Evolutionary conservation across 2,797 vertebrate genomes (phyloP), one percentile per base, ranked within the genome.

Genomic region (Pseudopleuronectes americanus): DNA sequence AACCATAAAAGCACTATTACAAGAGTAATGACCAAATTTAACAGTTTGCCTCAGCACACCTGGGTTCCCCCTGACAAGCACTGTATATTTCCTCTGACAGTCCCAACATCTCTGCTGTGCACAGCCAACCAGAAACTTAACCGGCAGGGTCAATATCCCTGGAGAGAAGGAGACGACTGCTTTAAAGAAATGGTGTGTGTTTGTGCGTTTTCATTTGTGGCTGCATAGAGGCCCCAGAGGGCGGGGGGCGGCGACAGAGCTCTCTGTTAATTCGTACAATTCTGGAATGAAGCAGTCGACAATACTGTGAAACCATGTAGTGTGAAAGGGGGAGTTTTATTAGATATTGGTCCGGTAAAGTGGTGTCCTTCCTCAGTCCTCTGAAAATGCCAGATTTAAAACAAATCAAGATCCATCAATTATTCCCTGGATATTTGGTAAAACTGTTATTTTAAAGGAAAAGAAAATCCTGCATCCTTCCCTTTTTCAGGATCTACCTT

Each of bases 11-110:
- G 93, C 94, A 94, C 95, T 81, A 91, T 92, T 91, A 90, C 79
- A 95, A 95, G 95, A 96, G 94, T 96, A 96, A 97, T 96, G 96
- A 96, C 95, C 95, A 96, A 95, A 97, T 96, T 96, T 96, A 96
- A 96, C 95, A 95, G 95, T 95, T 96, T 94, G 92, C 89, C 92
- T 96, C 95, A 86, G 91, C 95, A 95, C 96, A 97, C 96, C 96
- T 97, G 96, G 96, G 96, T 95, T 96, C 96, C 95, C 95, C 90
- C 14, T 48, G 92, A 81, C 84, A 65, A 82, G 82, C 78, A 71
- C 84, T 74, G 80, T 90, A 83, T 90, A 88, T 91, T 87, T 87
- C 74, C 79, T 82, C 66, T 87, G 86, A 86, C 86, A 83, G 76
- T 86, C 79, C 64, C 78, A 84, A 79, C 81, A 89, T 88, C 81